A percentile compares a stretch with the other conserved stretches of the same genome.
These are phyloP conservation scores for Alectura lathami DNA, from an alignment of 2,113 vertebrate genomes.

Conservation along the genomic window DNA sequence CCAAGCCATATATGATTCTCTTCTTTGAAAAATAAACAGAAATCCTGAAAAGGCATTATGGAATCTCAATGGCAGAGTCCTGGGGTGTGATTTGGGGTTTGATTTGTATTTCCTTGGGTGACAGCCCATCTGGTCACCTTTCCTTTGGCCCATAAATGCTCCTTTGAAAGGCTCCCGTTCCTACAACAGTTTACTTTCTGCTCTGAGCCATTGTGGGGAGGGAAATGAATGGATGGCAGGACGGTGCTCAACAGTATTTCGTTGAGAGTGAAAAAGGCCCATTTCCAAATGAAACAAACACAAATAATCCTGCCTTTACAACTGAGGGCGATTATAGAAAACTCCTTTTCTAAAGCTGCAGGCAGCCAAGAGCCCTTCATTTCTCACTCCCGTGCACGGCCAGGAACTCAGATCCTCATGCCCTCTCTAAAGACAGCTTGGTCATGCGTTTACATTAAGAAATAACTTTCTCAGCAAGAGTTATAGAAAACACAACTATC, in stretches of 20 bases:
- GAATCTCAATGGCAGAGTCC: constrained; percentile 28
- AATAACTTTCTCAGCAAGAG: neutral
- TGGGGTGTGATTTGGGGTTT: constrained; percentile 17
- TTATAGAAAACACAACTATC: constrained; percentile 38
- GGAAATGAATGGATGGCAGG: constrained; percentile 25
- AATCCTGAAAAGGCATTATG: constrained; percentile 30
- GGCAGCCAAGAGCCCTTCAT: constrained; percentile 42
- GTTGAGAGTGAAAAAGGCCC: constrained; percentile 27
- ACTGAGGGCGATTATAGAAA: constrained; percentile 49
- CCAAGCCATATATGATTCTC: constrained; percentile 45
- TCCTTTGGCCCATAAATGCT: constrained; percentile 8
- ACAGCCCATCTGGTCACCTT: constrained; percentile 50
- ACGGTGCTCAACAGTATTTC: constrained; percentile 23
- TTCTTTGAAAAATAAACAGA: constrained; percentile 56
- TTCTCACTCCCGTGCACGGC: constrained; percentile 34
- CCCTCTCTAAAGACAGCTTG: constrained; percentile 4
- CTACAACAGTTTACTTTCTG: constrained; percentile 21
- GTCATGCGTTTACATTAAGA: neutral
- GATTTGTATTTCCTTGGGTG: constrained; percentile 55
- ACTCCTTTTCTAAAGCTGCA: constrained; percentile 15
- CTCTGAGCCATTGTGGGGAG: neutral
- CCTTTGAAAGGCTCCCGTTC: constrained; percentile 36
- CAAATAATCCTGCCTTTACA: constrained; percentile 59
- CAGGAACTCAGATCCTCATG: neutral
- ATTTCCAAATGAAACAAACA: constrained; percentile 62